Conservation (phyloP, 2,888 invertebrate genomes). For the Nemapogon koenigi region DNA sequence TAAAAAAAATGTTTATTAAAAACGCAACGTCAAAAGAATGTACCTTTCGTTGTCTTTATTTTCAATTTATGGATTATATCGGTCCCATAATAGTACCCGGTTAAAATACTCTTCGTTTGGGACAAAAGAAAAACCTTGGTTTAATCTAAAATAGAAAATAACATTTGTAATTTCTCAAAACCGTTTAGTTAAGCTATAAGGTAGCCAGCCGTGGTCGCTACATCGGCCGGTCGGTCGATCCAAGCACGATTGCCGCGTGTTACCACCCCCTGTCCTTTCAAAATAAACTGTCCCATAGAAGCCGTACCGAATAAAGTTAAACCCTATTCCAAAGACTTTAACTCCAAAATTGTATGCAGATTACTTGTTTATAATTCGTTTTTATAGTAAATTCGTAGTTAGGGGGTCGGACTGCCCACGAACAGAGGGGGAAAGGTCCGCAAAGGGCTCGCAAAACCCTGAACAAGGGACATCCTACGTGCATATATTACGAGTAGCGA, state of each 20-base stretch:
- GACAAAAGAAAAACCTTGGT: too few relatives aligned
- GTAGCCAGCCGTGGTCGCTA: slow-evolving; percentile 4
- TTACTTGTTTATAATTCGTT: not conserved
- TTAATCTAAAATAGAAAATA: too few relatives aligned
- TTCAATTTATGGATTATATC: too few relatives aligned
- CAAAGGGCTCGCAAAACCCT: slow-evolving; percentile 42
- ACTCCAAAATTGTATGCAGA: not conserved
- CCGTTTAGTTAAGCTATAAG: not conserved
- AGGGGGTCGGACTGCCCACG: slow-evolving; percentile 52
- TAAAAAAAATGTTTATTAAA: too few relatives aligned
- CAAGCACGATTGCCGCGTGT: slow-evolving; percentile 6
- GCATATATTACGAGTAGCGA: slow-evolving; percentile 56
- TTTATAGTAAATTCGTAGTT: slow-evolving; percentile 18
- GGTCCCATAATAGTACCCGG: too few relatives aligned
- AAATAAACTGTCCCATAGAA: slow-evolving; percentile 4
- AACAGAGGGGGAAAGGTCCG: slow-evolving; percentile 50
- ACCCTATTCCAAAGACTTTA: not conserved
- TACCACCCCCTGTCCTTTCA: slow-evolving; percentile 5
- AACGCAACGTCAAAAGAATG: too few relatives aligned
- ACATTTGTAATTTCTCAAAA: too few relatives aligned
- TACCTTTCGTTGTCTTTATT: too few relatives aligned
- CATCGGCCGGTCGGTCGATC: slow-evolving; percentile 6
- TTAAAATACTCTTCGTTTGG: too few relatives aligned
- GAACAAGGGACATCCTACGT: slow-evolving; percentile 19
- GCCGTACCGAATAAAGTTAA: not conserved